A percentile compares a stretch with the other conserved stretches of the same genome.
phyloP scores from a whole-genome alignment of 2,797 vertebrate species.

The Bradypus variegatus region DNA sequence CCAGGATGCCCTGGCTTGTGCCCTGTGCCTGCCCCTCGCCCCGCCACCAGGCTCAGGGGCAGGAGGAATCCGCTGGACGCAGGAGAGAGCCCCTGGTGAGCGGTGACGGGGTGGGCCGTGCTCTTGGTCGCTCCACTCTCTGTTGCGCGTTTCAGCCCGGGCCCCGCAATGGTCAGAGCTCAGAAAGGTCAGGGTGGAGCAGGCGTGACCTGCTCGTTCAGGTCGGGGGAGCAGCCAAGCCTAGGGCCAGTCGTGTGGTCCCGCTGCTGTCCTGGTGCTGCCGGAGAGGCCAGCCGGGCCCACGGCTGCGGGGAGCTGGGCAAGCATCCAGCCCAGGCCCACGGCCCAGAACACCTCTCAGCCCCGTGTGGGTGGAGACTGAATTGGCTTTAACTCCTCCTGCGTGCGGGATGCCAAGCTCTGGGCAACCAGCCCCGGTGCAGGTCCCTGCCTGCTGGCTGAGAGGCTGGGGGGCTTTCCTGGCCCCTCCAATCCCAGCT shows the following conservation, averaged over 20 bases:
- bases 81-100: not conserved
- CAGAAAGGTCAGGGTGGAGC: not conserved
- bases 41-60: too few species aligned
- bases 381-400: not conserved
- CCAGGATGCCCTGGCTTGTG: too few species aligned
- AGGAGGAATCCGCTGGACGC: not conserved
- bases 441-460: not conserved
- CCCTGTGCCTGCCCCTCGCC: too few species aligned
- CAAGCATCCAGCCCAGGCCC: not conserved
- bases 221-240: too few species aligned
- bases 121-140: not conserved
- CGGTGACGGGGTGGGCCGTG: too few species aligned
- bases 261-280: not conserved
- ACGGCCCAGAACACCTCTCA: not conserved
- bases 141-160: not conserved
- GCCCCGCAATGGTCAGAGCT: not conserved
- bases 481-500: too few species aligned
- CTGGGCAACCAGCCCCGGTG: not conserved
- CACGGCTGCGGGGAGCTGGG: not conserved
- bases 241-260: not conserved
- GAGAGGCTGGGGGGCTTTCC: too few species aligned
- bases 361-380: too few species aligned
- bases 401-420: not conserved
- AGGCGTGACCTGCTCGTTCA: not conserved
- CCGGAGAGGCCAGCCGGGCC: too few species aligned